Conservation (phyloP, 2,797 vertebrate species). For the Pipistrellus pipistrellus region DNA sequence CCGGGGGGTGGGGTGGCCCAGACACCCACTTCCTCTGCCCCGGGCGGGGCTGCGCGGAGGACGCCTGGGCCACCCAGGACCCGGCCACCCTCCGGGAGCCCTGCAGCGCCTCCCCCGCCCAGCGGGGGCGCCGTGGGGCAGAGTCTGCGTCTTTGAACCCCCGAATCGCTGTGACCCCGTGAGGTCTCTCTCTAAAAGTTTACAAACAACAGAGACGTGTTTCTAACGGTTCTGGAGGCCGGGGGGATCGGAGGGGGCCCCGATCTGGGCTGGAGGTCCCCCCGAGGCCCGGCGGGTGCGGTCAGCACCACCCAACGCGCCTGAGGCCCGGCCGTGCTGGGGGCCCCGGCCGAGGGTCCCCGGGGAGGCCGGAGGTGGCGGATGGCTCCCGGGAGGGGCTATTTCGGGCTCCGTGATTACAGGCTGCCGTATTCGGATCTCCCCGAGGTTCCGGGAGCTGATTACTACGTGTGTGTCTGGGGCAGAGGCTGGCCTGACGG, state of each 20-base stretch:
- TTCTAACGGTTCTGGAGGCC: not conserved
- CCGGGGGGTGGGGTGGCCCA: not conserved
- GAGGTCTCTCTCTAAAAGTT: not conserved
- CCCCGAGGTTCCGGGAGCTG: slow-evolving; percentile 80
- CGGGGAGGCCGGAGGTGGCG: slow-evolving; percentile 64
- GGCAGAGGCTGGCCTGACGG: slow-evolving; percentile 61
- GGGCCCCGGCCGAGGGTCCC: slow-evolving; percentile 40
- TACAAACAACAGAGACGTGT: too few relatives aligned
- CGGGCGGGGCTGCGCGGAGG: not conserved
- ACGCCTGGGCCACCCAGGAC: not conserved
- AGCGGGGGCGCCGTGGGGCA: not conserved
- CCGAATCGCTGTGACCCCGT: too few relatives aligned
- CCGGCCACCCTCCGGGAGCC: not conserved
- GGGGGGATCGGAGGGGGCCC: too few relatives aligned
- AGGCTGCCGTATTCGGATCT: slow-evolving; percentile 76
- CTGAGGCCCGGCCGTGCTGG: not conserved
- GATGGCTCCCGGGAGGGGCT: slow-evolving; percentile 66
- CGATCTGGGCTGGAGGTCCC: not conserved
- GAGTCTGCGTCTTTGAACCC: too few relatives aligned
- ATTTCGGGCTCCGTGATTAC: slow-evolving; percentile 80
- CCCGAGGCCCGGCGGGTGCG: not conserved
- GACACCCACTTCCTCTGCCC: not conserved
- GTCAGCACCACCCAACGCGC: not conserved
- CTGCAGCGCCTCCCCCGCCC: not conserved
- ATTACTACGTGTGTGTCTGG: slow-evolving; percentile 73